Base-by-base conservation (phyloP, 2,888 invertebrate genomes). In the Limnephilus rhombicus region DNA sequence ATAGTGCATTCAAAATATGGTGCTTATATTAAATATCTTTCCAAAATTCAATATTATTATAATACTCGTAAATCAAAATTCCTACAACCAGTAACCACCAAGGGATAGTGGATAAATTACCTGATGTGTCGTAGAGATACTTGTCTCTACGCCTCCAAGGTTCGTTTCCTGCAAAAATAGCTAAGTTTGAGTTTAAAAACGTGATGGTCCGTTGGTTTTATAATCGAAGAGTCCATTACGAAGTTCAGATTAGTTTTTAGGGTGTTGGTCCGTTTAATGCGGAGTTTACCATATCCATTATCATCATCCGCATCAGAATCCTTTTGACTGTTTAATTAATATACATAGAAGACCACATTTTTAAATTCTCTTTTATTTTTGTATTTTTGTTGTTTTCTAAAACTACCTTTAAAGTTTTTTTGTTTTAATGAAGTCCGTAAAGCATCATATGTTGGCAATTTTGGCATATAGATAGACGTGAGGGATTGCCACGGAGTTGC, bases 161-260 rank as follows among this genome's bases (percentile, higher is more conserved):
- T 82, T 82, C 82, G 82, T 82, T 82, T 82, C 82, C 82, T 82
- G 82, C 7, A 82, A 82, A 34, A 82, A 68, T 68, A 68, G 68
- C 68, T 68, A n/a, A 68, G 24, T 68, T 68, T 68, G 68, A 68
- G 68, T 68, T 53, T 53, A 68, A 68, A 68, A 68, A n/a, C 68
- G 68, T 68, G 68, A 68, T n/a, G 68, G 68, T 68, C 68, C n/a
- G 68, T 24, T 68, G 68, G 68, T 68, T 68, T 68, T 68, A 68
- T n/a, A 68, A 68, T 68, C 68, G 68, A 68, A 68, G 24, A 68
- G 68, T 68, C 68, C 68, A 68, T 68, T 68, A 68, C 68, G 24
- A 68, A 68, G 68, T 68, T 68, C 68, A 24, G 68, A 68, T 68
- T 24, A 68, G 68, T 68, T 68, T 53, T 68, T 68, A 68, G 68